These are phyloP conservation scores for Junco hyemalis DNA, from an alignment of 2,113 vertebrate genomes.

Conservation along the genomic window DNA sequence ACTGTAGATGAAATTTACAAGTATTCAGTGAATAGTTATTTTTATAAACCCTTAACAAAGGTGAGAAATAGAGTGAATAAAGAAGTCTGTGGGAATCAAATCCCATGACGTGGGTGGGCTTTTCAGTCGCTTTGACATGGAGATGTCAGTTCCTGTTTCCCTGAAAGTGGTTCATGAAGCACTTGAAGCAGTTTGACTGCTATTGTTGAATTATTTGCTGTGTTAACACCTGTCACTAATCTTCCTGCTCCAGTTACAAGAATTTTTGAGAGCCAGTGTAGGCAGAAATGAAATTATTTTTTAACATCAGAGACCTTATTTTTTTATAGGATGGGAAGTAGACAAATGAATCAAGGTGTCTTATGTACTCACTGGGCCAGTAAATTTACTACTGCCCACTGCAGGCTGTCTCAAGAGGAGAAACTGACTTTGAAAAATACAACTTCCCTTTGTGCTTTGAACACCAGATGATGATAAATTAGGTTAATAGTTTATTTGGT, in stretches of 20 bases:
- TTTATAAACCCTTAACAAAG: not conserved
- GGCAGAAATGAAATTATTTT: not conserved
- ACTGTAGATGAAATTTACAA: not conserved
- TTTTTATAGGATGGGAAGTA: not conserved
- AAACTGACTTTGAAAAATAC: not conserved
- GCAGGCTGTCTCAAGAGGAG: not conserved
- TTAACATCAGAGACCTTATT: not conserved
- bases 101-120: not conserved
- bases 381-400: not conserved
- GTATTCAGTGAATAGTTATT: not conserved
- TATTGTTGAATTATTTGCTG: not conserved
- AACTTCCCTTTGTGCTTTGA: not conserved
- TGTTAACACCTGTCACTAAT: not conserved
- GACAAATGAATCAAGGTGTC: not conserved
- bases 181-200: not conserved
- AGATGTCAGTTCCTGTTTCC: not conserved
- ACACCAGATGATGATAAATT: not conserved
- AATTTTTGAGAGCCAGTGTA: not conserved
- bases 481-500: not conserved
- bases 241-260: not conserved
- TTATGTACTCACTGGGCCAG: not conserved
- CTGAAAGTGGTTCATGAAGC: not conserved
- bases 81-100: not conserved
- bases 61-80: not conserved
- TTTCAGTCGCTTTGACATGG: not conserved